Base-by-base conservation (phyloP, 2,888 invertebrate species). In the Crocallis elinguaria region DNA sequence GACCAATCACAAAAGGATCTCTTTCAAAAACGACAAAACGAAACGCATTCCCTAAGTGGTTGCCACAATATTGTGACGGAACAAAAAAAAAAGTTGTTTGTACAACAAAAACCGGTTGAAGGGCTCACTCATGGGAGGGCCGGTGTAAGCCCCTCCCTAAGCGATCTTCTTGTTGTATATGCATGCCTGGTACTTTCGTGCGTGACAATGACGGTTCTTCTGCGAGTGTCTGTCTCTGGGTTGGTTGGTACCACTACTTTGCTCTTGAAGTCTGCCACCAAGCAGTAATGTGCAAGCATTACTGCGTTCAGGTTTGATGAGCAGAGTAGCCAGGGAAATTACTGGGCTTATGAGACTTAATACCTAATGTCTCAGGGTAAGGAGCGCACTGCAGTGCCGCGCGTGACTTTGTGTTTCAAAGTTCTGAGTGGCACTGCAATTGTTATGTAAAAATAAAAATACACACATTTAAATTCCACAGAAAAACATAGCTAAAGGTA, bases 171-270 rank as follows among this genome's bases (percentile, higher is more conserved):
- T 50, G 41, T 41, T 23, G 50, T 49, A 55, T 69, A 77, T 82
- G 75, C 62, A 50, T 50, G 66, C 83, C 79, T 79, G 72, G 81
- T 82, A 79, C 67, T 58, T 60, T 53, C 41, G 59, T 56, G 62
- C 51, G 60, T 57, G 68, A 60, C 66, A 60, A 64, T 82, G 80
- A 82, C 79, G 80, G n/a, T n/a, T 77, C 66, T 73, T 65, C 57
- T n/a, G n/a, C n/a, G n/a, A n/a, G n/a, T n/a, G n/a, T n/a, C n/a
- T n/a, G n/a, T n/a, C n/a, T n/a, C n/a, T n/a, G n/a, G n/a, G n/a
- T n/a, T n/a, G n/a, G n/a, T n/a, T n/a, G n/a, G n/a, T n/a, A n/a
- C n/a, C n/a, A n/a, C n/a, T n/a, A n/a, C n/a, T n/a, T n/a, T n/a
- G n/a, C n/a, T n/a, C n/a, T n/a, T n/a, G n/a, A n/a, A n/a, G n/a